Base-by-base conservation (phyloP, 1,140 invertebrate genomes). In the Stegodyphus mimosarum region DNA sequence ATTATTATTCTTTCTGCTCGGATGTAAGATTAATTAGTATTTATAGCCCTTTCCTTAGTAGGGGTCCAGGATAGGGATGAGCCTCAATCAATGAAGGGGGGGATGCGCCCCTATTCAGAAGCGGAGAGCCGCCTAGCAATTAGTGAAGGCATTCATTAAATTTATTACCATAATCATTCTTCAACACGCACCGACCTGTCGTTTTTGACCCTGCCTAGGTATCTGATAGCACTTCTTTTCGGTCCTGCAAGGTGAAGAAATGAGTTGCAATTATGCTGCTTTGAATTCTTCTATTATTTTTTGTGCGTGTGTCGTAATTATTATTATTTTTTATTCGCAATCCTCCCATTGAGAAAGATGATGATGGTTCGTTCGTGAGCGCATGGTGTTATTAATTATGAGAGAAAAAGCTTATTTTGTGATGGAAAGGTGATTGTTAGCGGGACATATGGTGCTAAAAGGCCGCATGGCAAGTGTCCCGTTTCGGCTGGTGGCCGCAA, bases 161-260 rank as follows among this genome's bases (percentile, higher is more conserved):
- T 84, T 84, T 84, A 84, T 84, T 84, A 84, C 81, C 81, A 76
- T 84, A 84, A 84, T 84, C 81, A 84, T 84, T 84, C 51, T 74
- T 84, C 72, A 75, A 84, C 81, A 84, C 81, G 81, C 49, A 33
- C 52, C 69, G 55, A 64, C 78, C 33, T 64, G 78, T 60, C 77
- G 77, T 78, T 70, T 80, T 80, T 80, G 77, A 80, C 77, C 77
- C 77, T 80, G 7, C 77, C 7, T 52, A 69, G 76, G 76, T 78
- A 78, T 78, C 69, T 71, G 78, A 72, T 80, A 72, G 51, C 79
- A 81, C 70, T 17, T 73, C 17, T 11, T 15, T 51, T 33, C 51
- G 76, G n/a, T 63, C 18, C 10, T 18, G 10, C 6, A 64, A 48
- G 74, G 33, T 76, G 74, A 67, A 76, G 60, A 76, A 76, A 76